A percentile compares a stretch with the other conserved stretches of the same genome.
Conservation (phyloP, 1,140 invertebrate genomes). For the Dufourea novaeangliae region DNA sequence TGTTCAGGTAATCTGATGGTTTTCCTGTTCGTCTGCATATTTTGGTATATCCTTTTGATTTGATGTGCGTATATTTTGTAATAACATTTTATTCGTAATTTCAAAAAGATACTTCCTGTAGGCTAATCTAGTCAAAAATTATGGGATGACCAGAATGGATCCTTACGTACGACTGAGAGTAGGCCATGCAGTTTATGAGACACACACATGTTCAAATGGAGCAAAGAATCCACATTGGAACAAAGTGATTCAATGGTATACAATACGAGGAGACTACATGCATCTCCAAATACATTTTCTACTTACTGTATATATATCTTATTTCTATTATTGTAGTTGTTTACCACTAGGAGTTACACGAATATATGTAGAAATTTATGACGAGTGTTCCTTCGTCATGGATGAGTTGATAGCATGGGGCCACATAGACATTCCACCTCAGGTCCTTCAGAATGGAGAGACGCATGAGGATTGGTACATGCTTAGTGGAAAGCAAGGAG, state of each 20-base stretch:
- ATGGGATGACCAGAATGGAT: constrained; percentile 98
- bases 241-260: constrained; percentile 94
- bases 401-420: constrained; percentile 98
- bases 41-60: background rate
- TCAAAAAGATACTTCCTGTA: constrained; percentile 69
- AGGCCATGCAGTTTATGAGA: constrained; percentile 97
- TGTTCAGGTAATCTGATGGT: constrained; percentile 84
- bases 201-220: constrained; percentile 95
- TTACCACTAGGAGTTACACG: constrained; percentile 93
- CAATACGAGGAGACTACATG: background rate
- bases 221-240: constrained; percentile 98
- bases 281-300: constrained; percentile 13
- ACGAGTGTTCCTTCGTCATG: constrained; percentile 97
- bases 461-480: constrained; percentile 97
- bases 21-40: background rate
- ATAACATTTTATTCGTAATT: constrained; percentile 26
- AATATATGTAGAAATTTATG: constrained; percentile 96
- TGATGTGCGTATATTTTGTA: constrained; percentile 20
- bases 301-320: constrained; percentile 6
- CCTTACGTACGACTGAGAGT: constrained; percentile 96
- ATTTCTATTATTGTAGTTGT: constrained; percentile 84
- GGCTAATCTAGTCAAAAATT: constrained; percentile 97
- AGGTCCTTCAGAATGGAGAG: constrained; percentile 90
- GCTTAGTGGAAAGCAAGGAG: constrained; percentile 95
- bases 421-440: constrained; percentile 90